Percentiles rank a stretch among this genome's conserved stretches.
Conservation (phyloP, 2,797 vertebrate species). For the Schizothorax lantsangensis region DNA sequence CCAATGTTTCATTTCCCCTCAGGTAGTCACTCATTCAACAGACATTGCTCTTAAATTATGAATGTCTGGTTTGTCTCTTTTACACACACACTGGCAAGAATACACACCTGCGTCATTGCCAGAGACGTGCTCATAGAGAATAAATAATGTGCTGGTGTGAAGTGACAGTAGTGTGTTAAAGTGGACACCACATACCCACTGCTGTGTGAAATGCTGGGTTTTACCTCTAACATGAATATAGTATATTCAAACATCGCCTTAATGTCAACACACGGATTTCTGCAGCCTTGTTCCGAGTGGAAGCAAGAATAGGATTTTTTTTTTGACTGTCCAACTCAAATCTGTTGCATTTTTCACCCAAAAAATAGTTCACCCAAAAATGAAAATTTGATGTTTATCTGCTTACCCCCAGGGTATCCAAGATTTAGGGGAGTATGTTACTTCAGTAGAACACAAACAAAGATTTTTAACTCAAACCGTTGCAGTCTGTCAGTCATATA, state of each 20-base stretch:
- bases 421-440: no score
- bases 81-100: conserved; percentile 27
- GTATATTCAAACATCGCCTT: conserved; percentile 12
- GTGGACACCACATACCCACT: conserved; percentile 21
- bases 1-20: conserved; percentile 71
- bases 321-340: not conserved
- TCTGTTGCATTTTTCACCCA: no score
- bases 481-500: no score
- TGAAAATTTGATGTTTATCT: no score
- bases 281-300: not conserved
- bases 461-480: no score
- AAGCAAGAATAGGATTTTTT: not conserved
- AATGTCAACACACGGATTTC: not conserved
- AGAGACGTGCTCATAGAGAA: conserved; percentile 58
- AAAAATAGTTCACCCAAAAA: no score
- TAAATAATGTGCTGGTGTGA: conserved; percentile 60
- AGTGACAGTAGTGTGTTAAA: conserved; percentile 57
- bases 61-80: conserved; percentile 53
- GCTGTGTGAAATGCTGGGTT: conserved; percentile 46
- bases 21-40: conserved; percentile 63
- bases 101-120: conserved; percentile 55
- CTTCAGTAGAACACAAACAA: no score
- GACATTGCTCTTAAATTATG: conserved; percentile 59
- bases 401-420: no score
- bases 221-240: conserved; percentile 36